These are phyloP conservation scores for Ophion costatus DNA, from an alignment of 2,888 invertebrate genomes.

Conservation along the genomic window DNA sequence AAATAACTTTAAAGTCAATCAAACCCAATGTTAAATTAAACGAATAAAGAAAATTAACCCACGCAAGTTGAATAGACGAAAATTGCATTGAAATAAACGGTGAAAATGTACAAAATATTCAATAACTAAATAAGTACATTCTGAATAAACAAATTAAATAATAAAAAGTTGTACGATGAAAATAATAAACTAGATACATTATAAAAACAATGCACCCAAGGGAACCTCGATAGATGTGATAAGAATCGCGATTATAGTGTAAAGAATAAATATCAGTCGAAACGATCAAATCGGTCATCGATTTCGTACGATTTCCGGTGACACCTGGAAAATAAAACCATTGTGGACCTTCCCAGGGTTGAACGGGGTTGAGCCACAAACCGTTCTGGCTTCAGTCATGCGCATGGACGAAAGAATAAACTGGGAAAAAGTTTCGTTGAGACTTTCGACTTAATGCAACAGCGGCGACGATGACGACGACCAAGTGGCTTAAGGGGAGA, in stretches of 20 bases:
- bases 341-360: background rate
- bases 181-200: background rate
- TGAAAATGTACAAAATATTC: background rate
- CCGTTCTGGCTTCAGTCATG: background rate
- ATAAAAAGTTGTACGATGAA: background rate
- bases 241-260: background rate
- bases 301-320: background rate
- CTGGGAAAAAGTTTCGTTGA: conserved; percentile 22
- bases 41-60: too few relatives aligned
- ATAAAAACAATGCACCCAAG: background rate
- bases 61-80: background rate
- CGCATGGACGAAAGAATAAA: background rate
- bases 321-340: background rate
- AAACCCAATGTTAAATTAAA: too few relatives aligned
- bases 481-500: conserved; percentile 47
- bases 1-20: too few relatives aligned
- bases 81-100: background rate
- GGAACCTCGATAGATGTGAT: background rate
- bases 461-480: conserved; percentile 31
- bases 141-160: background rate
- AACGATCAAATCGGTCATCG: background rate
- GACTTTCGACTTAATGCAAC: conserved; percentile 22
- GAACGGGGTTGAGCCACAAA: background rate
- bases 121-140: background rate
- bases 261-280: too few relatives aligned